These are phyloP conservation scores for Hirtodrosophila histrioides DNA, from an alignment of 2,888 invertebrate genomes.

Conservation along the genomic window DNA sequence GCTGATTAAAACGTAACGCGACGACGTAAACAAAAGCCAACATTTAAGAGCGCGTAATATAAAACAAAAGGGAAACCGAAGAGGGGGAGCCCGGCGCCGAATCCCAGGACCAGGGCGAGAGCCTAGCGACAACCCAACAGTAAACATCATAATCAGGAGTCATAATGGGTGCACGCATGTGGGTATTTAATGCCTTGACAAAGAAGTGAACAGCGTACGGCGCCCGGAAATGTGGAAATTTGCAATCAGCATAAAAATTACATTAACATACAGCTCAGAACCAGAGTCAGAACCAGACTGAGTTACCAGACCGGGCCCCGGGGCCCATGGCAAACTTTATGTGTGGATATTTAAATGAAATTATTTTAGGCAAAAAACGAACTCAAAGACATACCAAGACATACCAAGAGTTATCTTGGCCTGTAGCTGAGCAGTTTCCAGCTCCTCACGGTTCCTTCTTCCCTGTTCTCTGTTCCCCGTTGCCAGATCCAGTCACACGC, in stretches of 20 bases:
- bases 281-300: constrained; percentile 5
- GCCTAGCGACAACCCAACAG: constrained; percentile 45
- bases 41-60: constrained; percentile 16
- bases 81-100: not conserved
- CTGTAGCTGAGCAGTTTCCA: not conserved
- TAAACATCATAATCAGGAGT: constrained; percentile 61
- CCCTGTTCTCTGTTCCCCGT: constrained; percentile 2
- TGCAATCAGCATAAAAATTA: constrained; percentile 79
- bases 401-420: constrained; percentile 12
- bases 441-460: not conserved
- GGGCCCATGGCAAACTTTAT: constrained; percentile 51
- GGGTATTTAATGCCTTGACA: constrained; percentile 44
- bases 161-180: constrained; percentile 28
- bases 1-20: constrained; percentile 68
- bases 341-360: constrained; percentile 71
- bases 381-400: constrained; percentile 19
- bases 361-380: constrained; percentile 50
- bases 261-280: constrained; percentile 65
- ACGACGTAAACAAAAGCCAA: constrained; percentile 58
- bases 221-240: constrained; percentile 76
- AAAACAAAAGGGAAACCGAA: constrained; percentile 50
- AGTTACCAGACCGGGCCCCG: not conserved
- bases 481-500: constrained; percentile 40
- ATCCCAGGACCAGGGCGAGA: not conserved
- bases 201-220: constrained; percentile 44